Conservation (phyloP, 2,113 vertebrate species). For the Brachyhypopomus gauderio region DNA sequence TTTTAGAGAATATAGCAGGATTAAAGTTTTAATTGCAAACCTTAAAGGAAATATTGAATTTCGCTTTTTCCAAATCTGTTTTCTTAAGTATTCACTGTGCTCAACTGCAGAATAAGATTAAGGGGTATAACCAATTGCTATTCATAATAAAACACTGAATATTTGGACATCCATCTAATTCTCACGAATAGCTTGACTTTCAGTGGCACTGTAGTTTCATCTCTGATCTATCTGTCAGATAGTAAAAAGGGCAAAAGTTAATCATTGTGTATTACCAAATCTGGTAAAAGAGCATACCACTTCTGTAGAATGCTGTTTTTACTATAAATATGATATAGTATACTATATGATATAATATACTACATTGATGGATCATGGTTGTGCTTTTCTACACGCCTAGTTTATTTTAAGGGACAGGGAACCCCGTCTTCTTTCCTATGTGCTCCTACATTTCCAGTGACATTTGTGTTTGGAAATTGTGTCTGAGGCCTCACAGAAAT, state of each 20-base stretch:
- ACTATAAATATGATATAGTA: slow-evolving; percentile 4
- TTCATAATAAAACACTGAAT: slow-evolving; percentile 37
- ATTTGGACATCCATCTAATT: slow-evolving; percentile 28
- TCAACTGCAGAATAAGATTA: slow-evolving; percentile 10
- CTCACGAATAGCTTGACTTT: neutral
- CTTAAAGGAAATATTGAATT: slow-evolving; percentile 61
- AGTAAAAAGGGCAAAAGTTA: slow-evolving; percentile 9
- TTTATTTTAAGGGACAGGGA: slow-evolving; percentile 55
- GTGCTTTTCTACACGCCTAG: slow-evolving; percentile 53
- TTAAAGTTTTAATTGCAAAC: slow-evolving; percentile 70
- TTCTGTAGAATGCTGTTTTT: neutral
- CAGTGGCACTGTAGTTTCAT: slow-evolving; percentile 9
- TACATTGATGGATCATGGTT: neutral
- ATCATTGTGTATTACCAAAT: neutral
- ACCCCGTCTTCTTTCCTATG: slow-evolving; percentile 43
- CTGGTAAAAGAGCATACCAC: slow-evolving; percentile 1
- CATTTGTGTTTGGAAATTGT: slow-evolving; percentile 49
- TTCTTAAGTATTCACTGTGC: slow-evolving; percentile 36
- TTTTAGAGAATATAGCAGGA: slow-evolving; percentile 69
- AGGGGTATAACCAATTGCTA: slow-evolving; percentile 18
- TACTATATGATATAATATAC: neutral
- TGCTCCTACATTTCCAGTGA: slow-evolving; percentile 49
- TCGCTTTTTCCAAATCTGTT: slow-evolving; percentile 37
- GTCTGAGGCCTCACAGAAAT: slow-evolving; percentile 55
- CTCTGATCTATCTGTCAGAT: neutral